Evolutionary conservation across 2,888 invertebrate genomes (phyloP).

Genomic region (Xestia sexstrigata): DNA sequence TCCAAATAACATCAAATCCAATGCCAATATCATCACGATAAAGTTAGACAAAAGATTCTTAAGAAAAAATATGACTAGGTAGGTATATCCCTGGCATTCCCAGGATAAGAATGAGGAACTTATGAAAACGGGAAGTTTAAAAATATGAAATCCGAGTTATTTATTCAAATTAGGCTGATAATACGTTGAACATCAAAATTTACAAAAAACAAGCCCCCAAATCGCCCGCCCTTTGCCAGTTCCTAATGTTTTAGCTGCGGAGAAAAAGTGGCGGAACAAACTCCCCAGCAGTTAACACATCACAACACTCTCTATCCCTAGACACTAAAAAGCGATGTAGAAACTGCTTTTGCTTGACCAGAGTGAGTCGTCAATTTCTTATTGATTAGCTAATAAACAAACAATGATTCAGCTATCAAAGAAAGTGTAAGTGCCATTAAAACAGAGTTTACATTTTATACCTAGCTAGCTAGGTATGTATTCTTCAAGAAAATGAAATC

Average conservation of each 20-base stretch:
- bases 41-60: too few relatives aligned
- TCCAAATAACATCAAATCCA: too few relatives aligned
- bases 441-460: neutral
- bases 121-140: too few relatives aligned
- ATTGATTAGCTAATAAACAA: neutral
- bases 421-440: neutral
- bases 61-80: too few relatives aligned
- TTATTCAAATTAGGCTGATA: too few relatives aligned
- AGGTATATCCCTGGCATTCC: too few relatives aligned
- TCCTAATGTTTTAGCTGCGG: neutral
- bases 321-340: neutral
- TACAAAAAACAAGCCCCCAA: neutral
- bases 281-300: neutral
- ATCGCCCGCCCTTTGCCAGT: neutral
- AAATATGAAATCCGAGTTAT: too few relatives aligned
- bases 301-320: neutral
- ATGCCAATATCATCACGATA: too few relatives aligned
- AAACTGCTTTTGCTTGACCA: neutral
- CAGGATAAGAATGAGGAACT: too few relatives aligned
- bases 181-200: too few relatives aligned
- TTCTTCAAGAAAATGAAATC: conserved; percentile 27
- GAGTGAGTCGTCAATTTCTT: neutral
- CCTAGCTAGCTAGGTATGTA: neutral
- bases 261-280: neutral
- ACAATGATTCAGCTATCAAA: neutral